These are phyloP conservation scores for Noctua janthina DNA, from an alignment of 2,888 invertebrate genomes.

Conservation along the genomic window DNA sequence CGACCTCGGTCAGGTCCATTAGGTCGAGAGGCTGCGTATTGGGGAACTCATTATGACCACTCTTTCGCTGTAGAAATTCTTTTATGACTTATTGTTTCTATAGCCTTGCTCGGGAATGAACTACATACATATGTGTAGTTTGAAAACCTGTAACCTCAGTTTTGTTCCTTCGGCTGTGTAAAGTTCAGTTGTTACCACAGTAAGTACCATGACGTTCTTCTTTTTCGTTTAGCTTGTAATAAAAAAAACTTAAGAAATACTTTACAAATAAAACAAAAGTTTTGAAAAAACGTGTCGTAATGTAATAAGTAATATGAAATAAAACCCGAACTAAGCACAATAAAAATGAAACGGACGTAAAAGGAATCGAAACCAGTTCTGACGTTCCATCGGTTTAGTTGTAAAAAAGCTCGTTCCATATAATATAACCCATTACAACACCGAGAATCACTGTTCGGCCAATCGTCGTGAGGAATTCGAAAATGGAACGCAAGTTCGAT, in stretches of 20 bases:
- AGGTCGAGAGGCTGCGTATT: constrained; percentile 83
- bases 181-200: constrained; percentile 59
- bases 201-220: constrained; percentile 55
- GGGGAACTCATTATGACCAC: constrained; percentile 85
- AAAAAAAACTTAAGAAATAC: constrained; percentile 57
- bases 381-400: constrained; percentile 86
- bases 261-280: constrained; percentile 71
- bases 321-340: constrained; percentile 85
- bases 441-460: constrained; percentile 86
- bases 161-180: constrained; percentile 58
- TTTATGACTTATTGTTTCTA: constrained; percentile 88
- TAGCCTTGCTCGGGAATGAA: constrained; percentile 78
- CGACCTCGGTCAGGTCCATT: constrained; percentile 86
- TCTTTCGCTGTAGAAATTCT: constrained; percentile 82
- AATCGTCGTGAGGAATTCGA: constrained; percentile 84
- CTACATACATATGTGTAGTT: constrained; percentile 71
- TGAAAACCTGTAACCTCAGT: constrained; percentile 69
- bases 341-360: constrained; percentile 85
- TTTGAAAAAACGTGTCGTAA: constrained; percentile 81
- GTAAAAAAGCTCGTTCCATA: constrained; percentile 89
- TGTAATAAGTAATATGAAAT: constrained; percentile 85
- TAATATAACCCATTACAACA: constrained; percentile 89
- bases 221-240: constrained; percentile 44
- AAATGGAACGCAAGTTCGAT: constrained; percentile 86
- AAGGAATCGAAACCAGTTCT: constrained; percentile 87